A percentile compares a stretch with the other conserved stretches of the same genome.
These are phyloP conservation scores for Philaenus spumarius DNA, from an alignment of 1,140 invertebrate genomes.

Conservation along the genomic window DNA sequence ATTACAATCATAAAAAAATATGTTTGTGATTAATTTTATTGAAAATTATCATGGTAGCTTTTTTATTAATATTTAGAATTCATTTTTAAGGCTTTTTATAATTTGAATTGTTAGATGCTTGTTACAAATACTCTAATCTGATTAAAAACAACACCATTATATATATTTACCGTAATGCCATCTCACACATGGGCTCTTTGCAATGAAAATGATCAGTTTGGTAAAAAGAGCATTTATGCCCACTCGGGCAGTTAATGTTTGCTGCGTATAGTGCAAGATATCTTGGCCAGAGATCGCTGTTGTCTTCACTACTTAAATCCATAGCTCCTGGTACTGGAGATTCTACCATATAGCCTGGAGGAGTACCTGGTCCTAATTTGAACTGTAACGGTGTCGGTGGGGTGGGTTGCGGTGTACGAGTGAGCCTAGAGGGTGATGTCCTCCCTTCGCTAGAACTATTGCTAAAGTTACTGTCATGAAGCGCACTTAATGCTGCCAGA, in stretches of 20 bases:
- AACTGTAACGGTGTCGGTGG: slow-evolving; percentile 11
- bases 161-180: slow-evolving; percentile 53
- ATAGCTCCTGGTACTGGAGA: slow-evolving; percentile 13
- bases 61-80: no score
- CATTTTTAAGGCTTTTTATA: no score
- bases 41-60: no score
- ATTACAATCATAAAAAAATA: no score
- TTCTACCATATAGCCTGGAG: slow-evolving; percentile 7
- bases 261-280: slow-evolving; percentile 44
- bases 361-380: slow-evolving; percentile 12
- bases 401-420: slow-evolving; percentile 22
- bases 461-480: slow-evolving; percentile 33
- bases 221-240: slow-evolving; percentile 58
- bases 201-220: slow-evolving; percentile 77
- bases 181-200: slow-evolving; percentile 55
- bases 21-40: no score
- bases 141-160: no score
- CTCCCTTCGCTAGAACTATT: slow-evolving; percentile 46
- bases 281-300: slow-evolving; percentile 45
- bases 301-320: slow-evolving; percentile 19
- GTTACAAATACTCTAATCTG: no score
- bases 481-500: slow-evolving; percentile 28
- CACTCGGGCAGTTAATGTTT: slow-evolving; percentile 46
- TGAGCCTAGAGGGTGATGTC: slow-evolving; percentile 20
- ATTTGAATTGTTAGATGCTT: no score